phyloP scores from a whole-genome alignment of 1,140 invertebrate species.

The Popillia japonica region DNA sequence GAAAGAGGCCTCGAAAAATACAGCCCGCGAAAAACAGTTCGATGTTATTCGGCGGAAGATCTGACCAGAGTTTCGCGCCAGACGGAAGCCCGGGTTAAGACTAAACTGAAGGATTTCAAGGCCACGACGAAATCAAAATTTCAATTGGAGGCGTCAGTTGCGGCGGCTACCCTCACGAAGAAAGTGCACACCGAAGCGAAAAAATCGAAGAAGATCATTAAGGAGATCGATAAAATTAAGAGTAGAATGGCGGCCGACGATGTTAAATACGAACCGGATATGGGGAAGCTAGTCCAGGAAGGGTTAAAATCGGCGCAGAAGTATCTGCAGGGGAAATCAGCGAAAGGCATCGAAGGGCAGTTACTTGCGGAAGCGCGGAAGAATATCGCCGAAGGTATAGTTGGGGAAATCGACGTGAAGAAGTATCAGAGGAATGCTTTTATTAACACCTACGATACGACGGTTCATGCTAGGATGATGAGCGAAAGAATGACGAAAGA shows the following conservation, averaged over 20 bases:
- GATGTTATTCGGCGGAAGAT: slow-evolving; percentile 69
- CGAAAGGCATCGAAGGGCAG: slow-evolving; percentile 73
- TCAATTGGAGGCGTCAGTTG: slow-evolving; percentile 51
- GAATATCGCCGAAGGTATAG: slow-evolving; percentile 63
- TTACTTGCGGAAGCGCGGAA: slow-evolving; percentile 68
- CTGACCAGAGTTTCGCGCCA: slow-evolving; percentile 69
- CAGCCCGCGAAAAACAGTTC: slow-evolving; percentile 52
- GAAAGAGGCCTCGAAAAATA: slow-evolving; percentile 72
- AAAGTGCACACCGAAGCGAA: slow-evolving; percentile 50
- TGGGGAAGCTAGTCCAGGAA: slow-evolving; percentile 49
- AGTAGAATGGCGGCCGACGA: slow-evolving; percentile 54
- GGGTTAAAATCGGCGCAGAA: slow-evolving; percentile 63
- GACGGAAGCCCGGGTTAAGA: slow-evolving; percentile 72
- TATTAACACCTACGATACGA: slow-evolving; percentile 50
- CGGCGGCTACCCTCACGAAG: slow-evolving; percentile 50
- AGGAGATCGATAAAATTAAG: slow-evolving; percentile 54
- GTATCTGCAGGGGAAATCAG: slow-evolving; percentile 74
- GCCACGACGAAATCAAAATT: slow-evolving; percentile 56
- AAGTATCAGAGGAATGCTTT: slow-evolving; percentile 50
- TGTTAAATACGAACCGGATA: slow-evolving; percentile 50
- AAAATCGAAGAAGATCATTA: slow-evolving; percentile 51
- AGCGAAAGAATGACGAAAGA: slow-evolving; percentile 59
- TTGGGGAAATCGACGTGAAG: slow-evolving; percentile 58
- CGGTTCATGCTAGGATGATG: slow-evolving; percentile 60
- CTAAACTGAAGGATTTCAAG: slow-evolving; percentile 67